Percentiles rank a stretch among this genome's conserved stretches.
Conservation (phyloP, 2,113 vertebrate species). For the Antigone vipio region DNA sequence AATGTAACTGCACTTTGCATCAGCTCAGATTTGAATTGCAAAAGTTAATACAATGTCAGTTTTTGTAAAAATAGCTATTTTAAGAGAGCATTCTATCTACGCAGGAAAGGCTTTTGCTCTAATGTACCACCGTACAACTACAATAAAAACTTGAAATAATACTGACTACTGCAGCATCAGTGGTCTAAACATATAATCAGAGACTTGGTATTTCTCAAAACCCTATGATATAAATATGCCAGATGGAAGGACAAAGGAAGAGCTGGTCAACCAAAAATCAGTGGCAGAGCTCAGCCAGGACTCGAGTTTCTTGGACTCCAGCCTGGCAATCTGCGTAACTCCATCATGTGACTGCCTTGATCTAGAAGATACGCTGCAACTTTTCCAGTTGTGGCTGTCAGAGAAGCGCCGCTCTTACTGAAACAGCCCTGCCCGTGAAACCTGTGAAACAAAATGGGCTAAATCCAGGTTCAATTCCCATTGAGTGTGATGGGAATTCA, state of each 20-base stretch:
- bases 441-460: neutral
- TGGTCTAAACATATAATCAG: neutral
- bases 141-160: neutral
- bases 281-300: neutral
- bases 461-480: neutral
- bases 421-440: neutral
- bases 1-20: neutral
- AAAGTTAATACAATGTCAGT: neutral
- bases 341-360: neutral
- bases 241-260: neutral
- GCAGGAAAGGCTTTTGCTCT: neutral
- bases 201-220: slow-evolving; percentile 21
- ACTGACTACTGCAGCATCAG: neutral
- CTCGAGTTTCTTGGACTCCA: neutral
- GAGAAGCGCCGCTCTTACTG: neutral
- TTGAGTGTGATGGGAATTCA: neutral
- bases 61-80: neutral
- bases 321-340: neutral
- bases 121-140: neutral
- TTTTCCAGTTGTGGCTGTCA: neutral
- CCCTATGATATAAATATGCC: neutral
- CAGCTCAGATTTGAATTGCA: neutral
- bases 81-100: neutral
- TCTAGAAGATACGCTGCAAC: neutral
- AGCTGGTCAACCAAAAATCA: neutral